Percentiles rank a stretch among this genome's conserved stretches.
Evolutionary conservation across 2,113 vertebrate genomes (phyloP).

Genomic region (Mesitornis unicolor): DNA sequence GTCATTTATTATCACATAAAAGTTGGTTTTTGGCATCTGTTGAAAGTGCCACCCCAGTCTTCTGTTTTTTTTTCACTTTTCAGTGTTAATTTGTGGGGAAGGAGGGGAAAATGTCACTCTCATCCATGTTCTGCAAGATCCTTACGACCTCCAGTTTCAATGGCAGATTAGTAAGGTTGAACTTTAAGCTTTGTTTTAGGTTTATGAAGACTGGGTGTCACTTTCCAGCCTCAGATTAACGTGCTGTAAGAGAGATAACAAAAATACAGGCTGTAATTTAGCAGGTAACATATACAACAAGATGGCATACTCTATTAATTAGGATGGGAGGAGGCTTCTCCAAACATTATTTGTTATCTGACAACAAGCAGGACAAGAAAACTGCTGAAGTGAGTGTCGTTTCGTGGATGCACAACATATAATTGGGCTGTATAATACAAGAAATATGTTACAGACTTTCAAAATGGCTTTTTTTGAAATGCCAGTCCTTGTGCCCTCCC

Average conservation of each 20-base stretch:
- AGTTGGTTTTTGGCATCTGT: background rate
- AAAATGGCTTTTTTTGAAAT: background rate
- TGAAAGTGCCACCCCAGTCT: background rate
- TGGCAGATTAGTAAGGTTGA: background rate
- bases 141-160: rapidly evolving
- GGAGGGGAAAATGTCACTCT: background rate
- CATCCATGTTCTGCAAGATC: background rate
- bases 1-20: background rate
- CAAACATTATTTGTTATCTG: background rate
- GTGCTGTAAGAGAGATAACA: background rate
- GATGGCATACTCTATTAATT: background rate
- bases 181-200: background rate
- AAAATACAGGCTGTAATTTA: background rate
- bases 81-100: background rate
- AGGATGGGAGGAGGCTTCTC: background rate
- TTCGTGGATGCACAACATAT: background rate
- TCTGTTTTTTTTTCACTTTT: background rate
- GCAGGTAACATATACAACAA: background rate
- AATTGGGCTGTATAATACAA: background rate
- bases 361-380: background rate
- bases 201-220: background rate
- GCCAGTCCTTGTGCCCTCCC: background rate
- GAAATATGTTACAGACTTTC: background rate
- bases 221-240: background rate
- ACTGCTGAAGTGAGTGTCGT: background rate